Base-by-base conservation (phyloP, 2,888 invertebrate genomes). In the Cataglyphis altisquamis region DNA sequence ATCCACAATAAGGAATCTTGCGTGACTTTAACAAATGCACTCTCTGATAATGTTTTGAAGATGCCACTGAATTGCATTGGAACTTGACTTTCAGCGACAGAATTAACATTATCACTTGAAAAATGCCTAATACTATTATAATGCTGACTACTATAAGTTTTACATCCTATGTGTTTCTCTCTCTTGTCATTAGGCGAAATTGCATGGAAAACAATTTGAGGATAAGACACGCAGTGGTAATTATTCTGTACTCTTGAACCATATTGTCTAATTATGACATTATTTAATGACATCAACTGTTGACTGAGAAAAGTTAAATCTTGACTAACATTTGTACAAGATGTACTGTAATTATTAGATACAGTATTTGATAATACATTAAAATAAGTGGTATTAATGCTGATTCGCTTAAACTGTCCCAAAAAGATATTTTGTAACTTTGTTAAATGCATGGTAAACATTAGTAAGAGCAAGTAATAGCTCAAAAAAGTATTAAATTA, bases 1-100 rank as follows among this genome's bases (percentile, higher is more conserved):
- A 97, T 94, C 86, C 95, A 94, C 21, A 97, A 91, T 21, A 98
- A 94, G n/a, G 96, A 95, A 77, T 97, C 96, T 94, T 98, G 97
- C 87, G 96, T 95, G 84, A 96, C 95, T 87, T 96, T 96, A 0
- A 98, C 97, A 0, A 97, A 96, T 70, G 96, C 95, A 94, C 97
- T 97, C 92, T 97, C 97, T 0, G 97, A 97, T 84, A 98, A 94
- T 18, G 95, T 95, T 89, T 96, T 95, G 1, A 83, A 72, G 18
- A 88, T 29, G 0, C 67, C 57, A 72, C 3, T 60, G 15, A 63
- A 68, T 29, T 75, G 68, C 39, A 25, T 32, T 18, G 29, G 41
- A 55, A 12, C 41, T 21, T 15, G 21, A 57, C 1, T 5, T 29
- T 48, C 15, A 45, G 52, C 10, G 4, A 36, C 0, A 25, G 12